Conservation (phyloP, 2,888 invertebrate species). For the Troides helena region DNA sequence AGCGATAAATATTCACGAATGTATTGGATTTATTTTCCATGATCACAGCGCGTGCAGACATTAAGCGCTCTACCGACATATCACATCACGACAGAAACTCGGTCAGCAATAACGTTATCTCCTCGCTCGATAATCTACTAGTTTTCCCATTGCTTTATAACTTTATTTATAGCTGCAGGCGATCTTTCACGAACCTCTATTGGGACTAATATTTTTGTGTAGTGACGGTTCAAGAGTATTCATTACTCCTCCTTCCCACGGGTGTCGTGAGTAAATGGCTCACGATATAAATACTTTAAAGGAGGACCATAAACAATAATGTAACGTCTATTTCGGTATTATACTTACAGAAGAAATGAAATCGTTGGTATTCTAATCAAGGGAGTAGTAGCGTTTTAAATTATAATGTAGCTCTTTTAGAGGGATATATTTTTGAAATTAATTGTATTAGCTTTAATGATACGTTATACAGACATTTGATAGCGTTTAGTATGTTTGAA, state of each 20-base stretch:
- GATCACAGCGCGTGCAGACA: constrained; percentile 36
- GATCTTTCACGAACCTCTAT: constrained; percentile 1
- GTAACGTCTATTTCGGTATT: too few species aligned
- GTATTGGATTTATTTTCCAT: constrained; percentile 42
- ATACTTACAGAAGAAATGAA: too few species aligned
- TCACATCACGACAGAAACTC: constrained; percentile 36
- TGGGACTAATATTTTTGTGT: constrained; percentile 15
- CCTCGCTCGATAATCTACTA: constrained; percentile 33
- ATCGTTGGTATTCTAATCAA: too few species aligned
- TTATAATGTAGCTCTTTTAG: too few species aligned
- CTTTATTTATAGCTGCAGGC: constrained; percentile 8
- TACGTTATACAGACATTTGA: too few species aligned
- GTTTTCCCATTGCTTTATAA: constrained; percentile 9
- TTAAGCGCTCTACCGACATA: constrained; percentile 38
- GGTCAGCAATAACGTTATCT: constrained; percentile 35
- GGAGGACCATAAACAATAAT: background rate
- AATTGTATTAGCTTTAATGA: too few species aligned
- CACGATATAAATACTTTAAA: background rate
- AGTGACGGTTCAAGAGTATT: background rate
- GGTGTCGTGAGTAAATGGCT: constrained; percentile 2
- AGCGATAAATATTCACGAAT: constrained; percentile 34
- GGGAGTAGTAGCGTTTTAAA: too few species aligned
- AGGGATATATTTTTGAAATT: too few species aligned
- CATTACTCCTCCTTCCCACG: constrained; percentile 9
- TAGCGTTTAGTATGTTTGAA: too few species aligned